These are phyloP conservation scores for Chrysogorgia sp. DNA, from an alignment of 92 coral and sea anemone genomes.

Conservation along the genomic window DNA sequence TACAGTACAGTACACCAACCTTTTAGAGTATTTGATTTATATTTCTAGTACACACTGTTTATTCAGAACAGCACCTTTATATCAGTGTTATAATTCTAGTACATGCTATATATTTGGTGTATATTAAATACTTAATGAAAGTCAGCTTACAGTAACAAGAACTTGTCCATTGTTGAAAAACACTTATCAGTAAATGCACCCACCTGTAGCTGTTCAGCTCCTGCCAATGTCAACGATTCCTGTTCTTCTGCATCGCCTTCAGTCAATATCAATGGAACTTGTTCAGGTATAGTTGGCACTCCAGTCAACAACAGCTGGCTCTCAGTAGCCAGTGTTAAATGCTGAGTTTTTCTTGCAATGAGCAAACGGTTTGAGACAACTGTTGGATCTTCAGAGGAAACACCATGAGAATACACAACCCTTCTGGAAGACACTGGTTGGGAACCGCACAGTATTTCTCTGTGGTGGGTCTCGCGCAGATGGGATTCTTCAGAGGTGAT, in stretches of 20 bases:
- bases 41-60: too few species aligned
- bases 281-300: conserved; percentile 45
- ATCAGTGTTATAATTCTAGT: too few species aligned
- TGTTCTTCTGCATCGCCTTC: conserved; percentile 91
- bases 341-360: not conserved
- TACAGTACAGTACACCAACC: too few species aligned
- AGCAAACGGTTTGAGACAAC: not conserved
- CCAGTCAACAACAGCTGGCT: conserved; percentile 39
- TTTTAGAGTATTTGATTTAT: too few species aligned
- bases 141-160: not conserved
- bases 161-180: not conserved
- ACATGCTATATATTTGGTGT: too few species aligned
- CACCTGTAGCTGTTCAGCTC: conserved; percentile 59
- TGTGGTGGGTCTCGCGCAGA: too few species aligned
- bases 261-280: conserved; percentile 90
- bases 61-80: too few species aligned
- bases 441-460: not conserved
- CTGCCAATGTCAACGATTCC: conserved; percentile 67
- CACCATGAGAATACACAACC: not conserved
- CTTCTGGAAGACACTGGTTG: not conserved
- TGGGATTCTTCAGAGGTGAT: not conserved
- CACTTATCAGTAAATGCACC: not conserved
- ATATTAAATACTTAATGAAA: too few species aligned
- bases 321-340: conserved; percentile 16
- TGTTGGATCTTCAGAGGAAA: not conserved